phyloP scores from a whole-genome alignment of 2,888 invertebrate species.

The Calliphora vomitoria region DNA sequence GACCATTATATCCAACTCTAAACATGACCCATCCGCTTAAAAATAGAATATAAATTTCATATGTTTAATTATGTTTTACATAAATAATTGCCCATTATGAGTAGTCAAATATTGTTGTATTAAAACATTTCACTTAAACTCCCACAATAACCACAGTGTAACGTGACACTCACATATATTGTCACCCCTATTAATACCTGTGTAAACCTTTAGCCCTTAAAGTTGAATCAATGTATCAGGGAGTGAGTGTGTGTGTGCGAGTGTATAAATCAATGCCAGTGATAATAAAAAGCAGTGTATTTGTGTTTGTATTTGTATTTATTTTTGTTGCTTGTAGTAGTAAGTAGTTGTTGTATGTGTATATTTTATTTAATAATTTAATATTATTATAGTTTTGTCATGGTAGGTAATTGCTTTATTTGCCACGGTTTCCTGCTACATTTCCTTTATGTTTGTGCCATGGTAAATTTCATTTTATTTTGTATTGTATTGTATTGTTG shows the following conservation, averaged over 20 bases:
- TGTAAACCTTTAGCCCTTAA: conserved; percentile 18
- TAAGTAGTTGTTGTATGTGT: not conserved
- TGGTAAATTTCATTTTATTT: conserved; percentile 32
- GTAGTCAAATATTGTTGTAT: not conserved
- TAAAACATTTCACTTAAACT: not conserved
- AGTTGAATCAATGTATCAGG: not conserved
- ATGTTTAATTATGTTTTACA: not conserved
- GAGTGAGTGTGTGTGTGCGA: not conserved
- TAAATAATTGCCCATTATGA: not conserved
- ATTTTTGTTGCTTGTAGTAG: not conserved
- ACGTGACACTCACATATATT: conserved; percentile 7
- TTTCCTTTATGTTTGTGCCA: conserved; percentile 57
- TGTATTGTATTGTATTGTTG: conserved; percentile 10
- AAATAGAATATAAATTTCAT: not conserved
- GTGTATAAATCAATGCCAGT: conserved; percentile 47
- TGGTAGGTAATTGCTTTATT: conserved; percentile 71
- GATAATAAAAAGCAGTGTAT: conserved; percentile 41
- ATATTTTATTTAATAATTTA: conserved; percentile 61
- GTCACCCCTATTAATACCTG: conserved; percentile 15
- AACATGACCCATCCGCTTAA: no score
- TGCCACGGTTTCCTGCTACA: conserved; percentile 69
- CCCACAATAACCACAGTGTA: conserved; percentile 21
- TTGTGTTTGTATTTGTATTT: conserved; percentile 31
- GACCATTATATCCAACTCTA: no score
- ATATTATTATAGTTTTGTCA: conserved; percentile 67